phyloP scores from a whole-genome alignment of 2,797 vertebrate genomes.

The Pogoniulus pusillus region DNA sequence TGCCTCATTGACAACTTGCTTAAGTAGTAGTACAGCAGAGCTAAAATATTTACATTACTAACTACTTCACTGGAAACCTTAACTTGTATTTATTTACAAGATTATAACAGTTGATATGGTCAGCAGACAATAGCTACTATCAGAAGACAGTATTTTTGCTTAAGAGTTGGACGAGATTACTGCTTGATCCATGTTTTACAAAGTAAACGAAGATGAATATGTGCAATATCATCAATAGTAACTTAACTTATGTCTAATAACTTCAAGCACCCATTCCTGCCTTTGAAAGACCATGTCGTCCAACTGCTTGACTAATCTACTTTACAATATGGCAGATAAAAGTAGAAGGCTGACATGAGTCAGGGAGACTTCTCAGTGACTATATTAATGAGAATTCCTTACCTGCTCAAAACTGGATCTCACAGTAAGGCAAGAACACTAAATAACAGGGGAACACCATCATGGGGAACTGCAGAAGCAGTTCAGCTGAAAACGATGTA shows the following conservation, averaged over 20 bases:
- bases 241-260: neutral
- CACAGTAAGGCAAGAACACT: neutral
- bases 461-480: neutral
- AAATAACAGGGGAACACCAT: neutral
- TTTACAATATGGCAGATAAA: neutral
- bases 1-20: neutral
- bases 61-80: neutral
- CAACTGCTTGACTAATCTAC: neutral
- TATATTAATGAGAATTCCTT: neutral
- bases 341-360: neutral
- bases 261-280: neutral
- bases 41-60: neutral
- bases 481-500: neutral
- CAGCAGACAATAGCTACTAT: neutral
- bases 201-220: neutral
- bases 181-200: neutral
- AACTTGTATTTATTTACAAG: neutral
- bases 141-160: neutral
- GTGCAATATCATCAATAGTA: neutral
- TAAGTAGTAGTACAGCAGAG: neutral
- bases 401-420: neutral
- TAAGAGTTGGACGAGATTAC: neutral
- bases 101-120: neutral
- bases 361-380: neutral
- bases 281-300: neutral